Conservation (phyloP, 2,113 vertebrate species). For the Pyrgilauda ruficollis region DNA sequence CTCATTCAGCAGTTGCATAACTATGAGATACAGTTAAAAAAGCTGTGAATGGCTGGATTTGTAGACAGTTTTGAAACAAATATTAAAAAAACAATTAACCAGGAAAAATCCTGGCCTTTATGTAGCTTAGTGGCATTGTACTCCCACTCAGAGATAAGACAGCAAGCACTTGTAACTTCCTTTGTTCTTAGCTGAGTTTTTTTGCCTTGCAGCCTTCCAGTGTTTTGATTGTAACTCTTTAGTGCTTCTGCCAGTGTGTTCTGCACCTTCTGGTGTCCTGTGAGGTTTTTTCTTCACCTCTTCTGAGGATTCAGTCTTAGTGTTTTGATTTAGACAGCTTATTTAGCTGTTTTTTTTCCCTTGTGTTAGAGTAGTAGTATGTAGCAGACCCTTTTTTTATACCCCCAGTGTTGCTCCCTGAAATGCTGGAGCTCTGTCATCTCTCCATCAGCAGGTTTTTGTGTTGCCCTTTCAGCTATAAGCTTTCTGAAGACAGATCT, state of each 20-base stretch:
- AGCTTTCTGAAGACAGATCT: constrained; percentile 15
- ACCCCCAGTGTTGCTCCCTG: neutral
- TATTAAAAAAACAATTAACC: neutral
- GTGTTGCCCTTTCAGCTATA: neutral
- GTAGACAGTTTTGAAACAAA: neutral
- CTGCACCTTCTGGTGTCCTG: neutral
- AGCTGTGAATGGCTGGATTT: neutral
- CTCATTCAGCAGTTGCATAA: neutral
- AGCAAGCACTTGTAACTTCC: neutral
- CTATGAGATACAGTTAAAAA: neutral
- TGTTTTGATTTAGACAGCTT: neutral
- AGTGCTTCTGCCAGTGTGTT: neutral
- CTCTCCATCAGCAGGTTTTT: neutral
- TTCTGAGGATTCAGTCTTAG: neutral
- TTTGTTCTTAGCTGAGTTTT: neutral
- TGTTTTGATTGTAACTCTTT: neutral
- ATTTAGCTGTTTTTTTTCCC: neutral
- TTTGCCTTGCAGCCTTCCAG: neutral
- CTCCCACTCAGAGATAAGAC: neutral
- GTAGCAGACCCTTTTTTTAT: neutral
- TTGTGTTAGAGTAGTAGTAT: neutral
- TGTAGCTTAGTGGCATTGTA: neutral
- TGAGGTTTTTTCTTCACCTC: neutral
- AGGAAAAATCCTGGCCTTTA: neutral
- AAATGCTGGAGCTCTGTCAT: neutral